phyloP scores from a whole-genome alignment of 2,797 vertebrate species.

The Potorous gilbertii region DNA sequence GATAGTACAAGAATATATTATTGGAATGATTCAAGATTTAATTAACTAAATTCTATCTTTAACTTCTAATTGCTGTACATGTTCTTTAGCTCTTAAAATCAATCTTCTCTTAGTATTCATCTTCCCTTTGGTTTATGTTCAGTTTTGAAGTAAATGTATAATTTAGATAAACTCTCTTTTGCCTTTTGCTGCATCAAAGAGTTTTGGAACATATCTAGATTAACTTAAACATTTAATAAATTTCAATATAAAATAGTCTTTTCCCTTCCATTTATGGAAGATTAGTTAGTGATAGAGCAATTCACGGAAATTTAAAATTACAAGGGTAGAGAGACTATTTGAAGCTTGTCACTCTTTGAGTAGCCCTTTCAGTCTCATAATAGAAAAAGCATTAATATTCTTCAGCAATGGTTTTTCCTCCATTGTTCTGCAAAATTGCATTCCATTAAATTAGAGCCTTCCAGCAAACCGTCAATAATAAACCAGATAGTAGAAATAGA shows the following conservation, averaged over 20 bases:
- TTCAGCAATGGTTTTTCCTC: constrained; percentile 64
- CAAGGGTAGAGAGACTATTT: constrained; percentile 68
- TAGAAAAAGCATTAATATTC: constrained; percentile 70
- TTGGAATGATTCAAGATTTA: background rate
- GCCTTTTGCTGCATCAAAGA: background rate
- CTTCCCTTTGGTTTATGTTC: constrained; percentile 25
- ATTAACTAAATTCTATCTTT: background rate
- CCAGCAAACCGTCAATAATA: constrained; percentile 78
- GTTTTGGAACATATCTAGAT: constrained; percentile 36
- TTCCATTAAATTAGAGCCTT: constrained; percentile 79
- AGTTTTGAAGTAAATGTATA: constrained; percentile 34
- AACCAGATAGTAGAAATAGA: constrained; percentile 72
- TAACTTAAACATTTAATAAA: constrained; percentile 25
- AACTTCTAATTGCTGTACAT: background rate
- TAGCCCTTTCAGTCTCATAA: constrained; percentile 75
- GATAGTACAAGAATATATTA: background rate
- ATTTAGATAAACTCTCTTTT: constrained; percentile 24
- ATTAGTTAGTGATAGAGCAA: constrained; percentile 60
- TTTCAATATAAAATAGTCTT: background rate
- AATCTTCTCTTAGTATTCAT: constrained; percentile 1
- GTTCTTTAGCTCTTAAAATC: background rate
- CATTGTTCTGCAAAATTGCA: constrained; percentile 72
- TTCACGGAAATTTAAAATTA: constrained; percentile 66
- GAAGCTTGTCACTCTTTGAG: constrained; percentile 68
- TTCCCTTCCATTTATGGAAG: constrained; percentile 43